Base-by-base conservation (phyloP, 1,140 invertebrate species). In the Heliconius hewitsoni region DNA sequence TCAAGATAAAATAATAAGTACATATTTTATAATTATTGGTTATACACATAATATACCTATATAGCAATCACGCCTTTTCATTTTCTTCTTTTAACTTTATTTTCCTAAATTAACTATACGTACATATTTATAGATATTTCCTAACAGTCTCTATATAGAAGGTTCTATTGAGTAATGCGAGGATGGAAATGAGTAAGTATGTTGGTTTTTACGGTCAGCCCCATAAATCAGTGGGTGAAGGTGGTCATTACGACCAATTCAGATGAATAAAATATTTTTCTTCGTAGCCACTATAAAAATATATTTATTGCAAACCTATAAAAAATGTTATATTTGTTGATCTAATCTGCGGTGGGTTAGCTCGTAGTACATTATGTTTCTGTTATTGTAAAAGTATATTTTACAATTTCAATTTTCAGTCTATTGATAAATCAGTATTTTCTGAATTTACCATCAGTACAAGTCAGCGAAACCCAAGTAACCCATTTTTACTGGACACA, bases 241-340 rank as follows among this genome's bases (percentile, higher is more conserved):
- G 70, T 77, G 76, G 76, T 77, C 70, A 71, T 77, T 77, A 77
- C 76, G 76, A 77, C 66, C 66, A 42, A 77, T 77, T 77, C 76
- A 11, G 46, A 77, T 77, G 76, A 77, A 77, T 72, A 71, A 71
- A 72, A 77, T 77, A 72, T 72, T 23, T 77, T 27, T 77, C 23
- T 71, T n/a, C 46, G 76, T 71, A 50, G 42, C 46, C 13, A 55
- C 76, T 30, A 72, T 77, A 72, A 77, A 77, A 66, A 34, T 23
- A 60, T 76, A 76, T 76, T 76, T 76, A 76, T 76, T 76, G 66
- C 74, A 37, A 60, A 27, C 23, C 55, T 34, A 30, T 42, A 66
- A 57, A 76, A 76, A 76, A 11, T 66, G 23, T 72, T 72, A 72
- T 39, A 42, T 42, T 71, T 52, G 30, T 77, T 66, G 60, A n/a